These are phyloP conservation scores for Hydrophis major DNA, from an alignment of 2,797 vertebrate genomes.

Conservation along the genomic window DNA sequence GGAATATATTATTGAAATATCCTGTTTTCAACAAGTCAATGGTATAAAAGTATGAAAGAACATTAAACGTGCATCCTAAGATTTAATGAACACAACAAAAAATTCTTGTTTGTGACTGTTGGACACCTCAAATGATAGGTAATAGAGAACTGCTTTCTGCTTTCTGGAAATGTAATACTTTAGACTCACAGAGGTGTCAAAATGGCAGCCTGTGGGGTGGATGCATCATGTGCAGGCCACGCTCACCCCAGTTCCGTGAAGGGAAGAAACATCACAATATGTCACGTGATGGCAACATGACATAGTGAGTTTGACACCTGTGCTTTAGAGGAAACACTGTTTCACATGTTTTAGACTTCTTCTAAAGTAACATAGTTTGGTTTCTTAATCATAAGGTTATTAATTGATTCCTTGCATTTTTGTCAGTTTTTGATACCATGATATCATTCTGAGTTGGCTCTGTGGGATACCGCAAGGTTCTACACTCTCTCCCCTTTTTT, in stretches of 20 bases:
- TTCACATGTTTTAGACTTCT: neutral
- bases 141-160: neutral
- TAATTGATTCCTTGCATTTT: neutral
- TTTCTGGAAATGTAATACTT: neutral
- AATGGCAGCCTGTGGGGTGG: accelerated
- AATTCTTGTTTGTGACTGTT: neutral
- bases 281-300: neutral
- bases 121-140: neutral
- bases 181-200: neutral
- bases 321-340: neutral
- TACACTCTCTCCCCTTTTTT: neutral
- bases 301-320: accelerated
- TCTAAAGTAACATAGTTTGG: neutral
- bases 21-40: neutral
- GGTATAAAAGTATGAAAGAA: neutral
- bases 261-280: no score
- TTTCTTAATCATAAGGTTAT: neutral
- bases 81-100: neutral
- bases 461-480: neutral
- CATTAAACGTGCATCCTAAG: neutral
- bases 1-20: neutral
- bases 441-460: neutral
- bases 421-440: neutral
- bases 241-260: no score
- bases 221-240: no score